Evolutionary conservation across 2,888 invertebrate species (phyloP), one percentile per base, ranked within the genome.

Genomic region (Boloria euphrosyne): DNA sequence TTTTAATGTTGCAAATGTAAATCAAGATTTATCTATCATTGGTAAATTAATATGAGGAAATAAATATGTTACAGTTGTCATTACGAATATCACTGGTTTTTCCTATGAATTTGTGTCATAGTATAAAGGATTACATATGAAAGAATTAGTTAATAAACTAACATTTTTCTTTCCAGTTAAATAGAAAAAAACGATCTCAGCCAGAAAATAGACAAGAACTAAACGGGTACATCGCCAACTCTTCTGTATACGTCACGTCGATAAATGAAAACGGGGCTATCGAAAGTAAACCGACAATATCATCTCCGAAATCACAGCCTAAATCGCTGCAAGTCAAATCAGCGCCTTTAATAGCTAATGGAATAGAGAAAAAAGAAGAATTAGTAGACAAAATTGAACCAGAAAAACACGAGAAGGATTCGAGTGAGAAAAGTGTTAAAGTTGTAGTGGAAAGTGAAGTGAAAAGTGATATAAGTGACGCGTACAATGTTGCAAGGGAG

Each of bases 191-290:
- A 88, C 80, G 86, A 74, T 87, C 89, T 74, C 93, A 93, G 79
- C 85, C 90, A 27, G 90, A 90, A 68, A 91, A 89, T 76, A 76
- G 86, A 63, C 86, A 88, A 74, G 96, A 96, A 76, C 90, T 96
- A 73, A 97, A 96, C 93, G 96, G 96, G 69, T 95, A 96, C 82
- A 96, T 96, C 79, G 96, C 95, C 82, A 95, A 95, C 82, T 95
- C 96, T 66, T 95, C 96, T 65, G 96, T 97, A 75, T 97, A 96
- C 93, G 96, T 96, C 74, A 96, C 96, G 71, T 96, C 96, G 74
- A 95, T 95, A 60, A 90, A 89, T 84, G 92, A 92, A 75, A 90
- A 93, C 85, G 89, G 92, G 69, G 82, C 92, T 13, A 89, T 91
- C 76, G 90, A 92, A 70, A 86, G 83, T 73, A 90, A 91, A 70